These are phyloP conservation scores for Poecile atricapillus DNA, from an alignment of 2,113 vertebrate species.

Conservation along the genomic window DNA sequence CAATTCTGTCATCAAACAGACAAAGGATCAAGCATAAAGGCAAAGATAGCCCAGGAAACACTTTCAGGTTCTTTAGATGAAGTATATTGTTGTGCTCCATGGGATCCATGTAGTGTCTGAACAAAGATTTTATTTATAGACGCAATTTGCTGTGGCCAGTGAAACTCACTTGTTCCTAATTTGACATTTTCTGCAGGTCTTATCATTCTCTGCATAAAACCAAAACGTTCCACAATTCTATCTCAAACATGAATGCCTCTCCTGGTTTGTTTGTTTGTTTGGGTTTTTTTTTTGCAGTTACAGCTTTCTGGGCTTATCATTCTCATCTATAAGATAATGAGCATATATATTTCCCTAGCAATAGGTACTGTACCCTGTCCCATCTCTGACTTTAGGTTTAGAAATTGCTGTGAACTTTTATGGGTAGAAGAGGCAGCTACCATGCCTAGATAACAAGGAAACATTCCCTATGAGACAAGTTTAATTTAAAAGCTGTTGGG, in stretches of 20 bases:
- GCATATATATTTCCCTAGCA: background rate
- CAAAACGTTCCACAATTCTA: background rate
- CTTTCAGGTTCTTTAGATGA: background rate
- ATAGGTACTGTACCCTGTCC: background rate
- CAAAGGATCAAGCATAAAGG: background rate
- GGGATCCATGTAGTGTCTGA: background rate
- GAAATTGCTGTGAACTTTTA: background rate
- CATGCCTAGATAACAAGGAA: background rate
- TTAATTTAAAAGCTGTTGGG: background rate
- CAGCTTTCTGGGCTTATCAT: background rate
- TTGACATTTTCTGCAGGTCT: background rate
- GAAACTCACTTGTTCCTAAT: background rate
- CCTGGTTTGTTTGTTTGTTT: background rate
- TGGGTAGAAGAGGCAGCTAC: background rate
- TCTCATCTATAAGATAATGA: background rate
- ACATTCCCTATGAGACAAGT: background rate
- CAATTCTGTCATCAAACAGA: background rate
- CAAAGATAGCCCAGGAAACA: background rate
- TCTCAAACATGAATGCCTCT: background rate
- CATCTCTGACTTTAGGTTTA: background rate
- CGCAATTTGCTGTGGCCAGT: background rate
- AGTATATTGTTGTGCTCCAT: background rate
- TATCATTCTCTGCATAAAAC: background rate
- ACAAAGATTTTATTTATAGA: background rate
- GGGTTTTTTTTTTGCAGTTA: background rate